Conservation (phyloP, 2,113 vertebrate genomes). For the Psilopogon haemacephalus region DNA sequence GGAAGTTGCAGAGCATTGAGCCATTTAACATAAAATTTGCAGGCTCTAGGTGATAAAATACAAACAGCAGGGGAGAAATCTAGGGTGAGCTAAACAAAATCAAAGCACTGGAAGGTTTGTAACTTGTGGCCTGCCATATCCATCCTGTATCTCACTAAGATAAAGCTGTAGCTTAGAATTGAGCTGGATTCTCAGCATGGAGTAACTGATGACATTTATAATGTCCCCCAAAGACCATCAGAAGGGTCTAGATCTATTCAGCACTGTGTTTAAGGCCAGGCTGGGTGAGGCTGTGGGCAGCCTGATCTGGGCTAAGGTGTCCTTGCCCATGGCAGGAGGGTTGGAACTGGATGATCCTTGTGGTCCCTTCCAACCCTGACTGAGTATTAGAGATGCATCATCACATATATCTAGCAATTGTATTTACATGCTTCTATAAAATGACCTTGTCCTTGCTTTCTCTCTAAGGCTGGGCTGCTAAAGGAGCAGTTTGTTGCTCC, state of each 20-base stretch:
- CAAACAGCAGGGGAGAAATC: neutral
- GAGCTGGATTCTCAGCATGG: neutral
- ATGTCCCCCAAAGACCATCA: neutral
- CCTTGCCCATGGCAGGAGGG: no score
- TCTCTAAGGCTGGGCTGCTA: no score
- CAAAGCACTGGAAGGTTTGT: neutral
- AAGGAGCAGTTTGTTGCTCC: neutral
- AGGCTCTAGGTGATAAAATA: neutral
- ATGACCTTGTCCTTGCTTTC: neutral
- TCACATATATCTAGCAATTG: neutral
- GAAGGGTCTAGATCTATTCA: neutral
- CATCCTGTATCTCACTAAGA: neutral
- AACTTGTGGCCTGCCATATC: neutral
- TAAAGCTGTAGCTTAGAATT: neutral
- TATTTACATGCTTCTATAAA: neutral
- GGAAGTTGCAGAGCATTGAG: neutral
- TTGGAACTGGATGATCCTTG: no score
- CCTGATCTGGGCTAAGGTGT: no score
- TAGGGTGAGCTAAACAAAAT: neutral
- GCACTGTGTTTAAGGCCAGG: no score
- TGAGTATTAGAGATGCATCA: no score
- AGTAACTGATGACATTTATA: neutral
- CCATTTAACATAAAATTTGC: neutral
- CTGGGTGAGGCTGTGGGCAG: no score
- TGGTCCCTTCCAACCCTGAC: no score